Conservation (phyloP, 2,113 vertebrate species). For the Australoheros scitulus region DNA sequence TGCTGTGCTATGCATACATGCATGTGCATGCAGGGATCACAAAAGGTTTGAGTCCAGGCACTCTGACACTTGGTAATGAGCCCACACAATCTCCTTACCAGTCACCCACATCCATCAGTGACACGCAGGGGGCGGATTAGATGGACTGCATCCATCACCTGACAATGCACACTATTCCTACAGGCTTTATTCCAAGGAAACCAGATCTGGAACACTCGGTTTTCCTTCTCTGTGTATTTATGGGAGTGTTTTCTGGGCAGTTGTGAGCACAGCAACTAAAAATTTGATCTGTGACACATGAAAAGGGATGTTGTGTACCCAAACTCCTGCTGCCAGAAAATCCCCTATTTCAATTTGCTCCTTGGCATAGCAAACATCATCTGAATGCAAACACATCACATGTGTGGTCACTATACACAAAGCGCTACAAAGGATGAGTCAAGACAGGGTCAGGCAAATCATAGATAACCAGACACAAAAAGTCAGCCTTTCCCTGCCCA, state of each 20-base stretch:
- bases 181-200: conserved; percentile 37
- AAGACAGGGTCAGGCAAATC: background rate
- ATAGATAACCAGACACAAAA: background rate
- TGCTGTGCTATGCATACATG: background rate
- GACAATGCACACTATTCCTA: conserved; percentile 27
- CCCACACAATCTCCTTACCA: conserved; percentile 9
- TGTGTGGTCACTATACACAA: background rate
- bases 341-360: conserved; percentile 10
- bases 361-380: background rate
- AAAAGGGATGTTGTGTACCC: conserved; percentile 12
- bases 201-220: background rate
- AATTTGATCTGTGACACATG: conserved; percentile 34
- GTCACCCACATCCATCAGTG: conserved; percentile 52
- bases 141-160: conserved; percentile 51
- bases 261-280: conserved; percentile 7
- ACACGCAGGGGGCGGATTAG: conserved; percentile 32
- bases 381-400: conserved; percentile 3
- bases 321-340: conserved; percentile 11
- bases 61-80: conserved; percentile 46
- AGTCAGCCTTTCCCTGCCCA: background rate
- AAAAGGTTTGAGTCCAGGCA: conserved; percentile 17
- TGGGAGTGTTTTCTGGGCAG: conserved; percentile 6
- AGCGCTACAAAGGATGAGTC: background rate
- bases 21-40: background rate
- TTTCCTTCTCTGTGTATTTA: conserved; percentile 4